phyloP scores from a whole-genome alignment of 2,888 invertebrate species.

The Morpho achilles region DNA sequence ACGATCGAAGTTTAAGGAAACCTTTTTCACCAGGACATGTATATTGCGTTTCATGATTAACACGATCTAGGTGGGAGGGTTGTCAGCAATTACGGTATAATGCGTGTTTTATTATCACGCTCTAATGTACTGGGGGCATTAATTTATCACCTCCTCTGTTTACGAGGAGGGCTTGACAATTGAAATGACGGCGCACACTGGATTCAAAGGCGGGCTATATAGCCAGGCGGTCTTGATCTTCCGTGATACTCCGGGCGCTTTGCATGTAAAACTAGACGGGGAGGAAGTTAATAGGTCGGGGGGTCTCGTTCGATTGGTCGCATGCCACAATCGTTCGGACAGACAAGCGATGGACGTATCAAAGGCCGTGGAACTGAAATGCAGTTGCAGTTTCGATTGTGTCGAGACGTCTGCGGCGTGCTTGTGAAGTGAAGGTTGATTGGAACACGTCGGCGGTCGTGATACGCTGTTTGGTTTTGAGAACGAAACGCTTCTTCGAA shows the following conservation, averaged over 20 bases:
- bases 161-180: constrained; percentile 73
- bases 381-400: constrained; percentile 75
- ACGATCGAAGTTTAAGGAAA: constrained; percentile 1
- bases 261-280: constrained; percentile 25
- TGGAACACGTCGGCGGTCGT: constrained; percentile 64
- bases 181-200: constrained; percentile 67
- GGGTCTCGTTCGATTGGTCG: constrained; percentile 48
- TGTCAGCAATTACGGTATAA: constrained; percentile 75
- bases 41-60: constrained; percentile 18
- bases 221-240: constrained; percentile 43
- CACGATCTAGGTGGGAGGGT: constrained; percentile 34
- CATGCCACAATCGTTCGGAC: constrained; percentile 68
- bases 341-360: constrained; percentile 78
- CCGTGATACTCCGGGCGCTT: constrained; percentile 35
- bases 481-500: constrained; percentile 35
- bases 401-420: constrained; percentile 72
- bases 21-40: constrained; percentile 35
- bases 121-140: constrained; percentile 74
- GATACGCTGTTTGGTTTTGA: constrained; percentile 58
- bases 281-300: constrained; percentile 34
- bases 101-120: constrained; percentile 76
- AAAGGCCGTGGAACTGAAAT: constrained; percentile 72
- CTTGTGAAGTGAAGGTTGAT: constrained; percentile 68
- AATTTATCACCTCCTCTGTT: constrained; percentile 75
- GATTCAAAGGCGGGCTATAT: constrained; percentile 51